Base-by-base conservation (phyloP, 2,113 vertebrate genomes). In the Albula glossodonta region DNA sequence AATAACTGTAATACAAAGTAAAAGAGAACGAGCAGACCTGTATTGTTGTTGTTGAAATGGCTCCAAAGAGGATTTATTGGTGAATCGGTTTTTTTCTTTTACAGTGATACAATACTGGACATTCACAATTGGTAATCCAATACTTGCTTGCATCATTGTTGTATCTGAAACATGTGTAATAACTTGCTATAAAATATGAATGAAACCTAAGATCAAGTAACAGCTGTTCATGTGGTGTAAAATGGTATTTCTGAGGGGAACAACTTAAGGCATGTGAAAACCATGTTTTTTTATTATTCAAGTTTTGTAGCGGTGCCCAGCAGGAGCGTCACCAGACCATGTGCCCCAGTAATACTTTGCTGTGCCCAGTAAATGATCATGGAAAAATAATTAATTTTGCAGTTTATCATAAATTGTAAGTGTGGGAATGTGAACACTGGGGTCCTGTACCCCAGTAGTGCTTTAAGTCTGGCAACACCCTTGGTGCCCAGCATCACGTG, bases 51-150 rank as follows among this genome's bases (percentile, higher is more conserved):
- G 83, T 77, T 87, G 87, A 78, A 66, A 90, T 93, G 94, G 93
- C 94, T 96, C 95, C 95, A 94, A 89, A 89, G 91, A 94, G 96
- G 95, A 95, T 96, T 95, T 95, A 90, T 90, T 85, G 87, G 80
- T 94, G 93, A 96, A 96, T 93, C 87, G 91, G 53, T 85, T 74
- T 78, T 82, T 82, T 82, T 82, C 88, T 80, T 92, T 89, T 90
- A 93, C 93, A 92, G 91, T 93, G 91, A 95, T 93, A 95, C 93
- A 96, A 96, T 94, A 92, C 93, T 93, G 88, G 86, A 90, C 91
- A 91, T 93, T 92, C 92, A 94, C 92, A 96, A 94, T 41, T 92
- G 93, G 95, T 92, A 96, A 96, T 93, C 93, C 89, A 93, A 95
- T 92, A 93, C 95, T 92, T 74, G 70, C 70, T 0, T 74, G 92